Percentiles rank a stretch among this genome's conserved stretches.
These are phyloP conservation scores for Plebejus anna DNA, from an alignment of 2,888 invertebrate species.

Conservation along the genomic window DNA sequence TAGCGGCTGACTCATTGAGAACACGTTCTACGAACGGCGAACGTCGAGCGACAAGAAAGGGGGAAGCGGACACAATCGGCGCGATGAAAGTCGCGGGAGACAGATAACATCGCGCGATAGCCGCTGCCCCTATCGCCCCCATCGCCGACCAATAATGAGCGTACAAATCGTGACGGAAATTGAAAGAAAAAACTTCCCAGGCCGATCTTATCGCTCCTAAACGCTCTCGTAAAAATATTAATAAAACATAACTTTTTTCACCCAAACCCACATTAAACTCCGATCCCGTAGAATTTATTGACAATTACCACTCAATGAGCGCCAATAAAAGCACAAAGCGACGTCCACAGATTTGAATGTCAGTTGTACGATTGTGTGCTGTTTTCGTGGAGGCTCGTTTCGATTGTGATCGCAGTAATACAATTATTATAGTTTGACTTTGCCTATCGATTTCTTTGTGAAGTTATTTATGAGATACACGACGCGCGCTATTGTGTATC, in stretches of 20 bases:
- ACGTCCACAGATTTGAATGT: constrained; percentile 78
- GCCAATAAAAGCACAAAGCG: constrained; percentile 78
- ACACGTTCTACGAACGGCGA: constrained; percentile 58
- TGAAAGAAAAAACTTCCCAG: constrained; percentile 79
- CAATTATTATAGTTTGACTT: constrained; percentile 74
- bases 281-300: constrained; percentile 79
- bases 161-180: constrained; percentile 80
- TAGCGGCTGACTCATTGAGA: constrained; percentile 62
- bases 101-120: constrained; percentile 70
- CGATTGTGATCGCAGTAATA: constrained; percentile 70
- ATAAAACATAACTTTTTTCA: constrained; percentile 80
- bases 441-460: constrained; percentile 66
- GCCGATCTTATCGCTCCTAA: constrained; percentile 77
- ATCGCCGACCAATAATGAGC: constrained; percentile 75
- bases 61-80: constrained; percentile 60
- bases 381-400: constrained; percentile 75
- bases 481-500: constrained; percentile 60
- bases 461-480: constrained; percentile 68
- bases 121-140: constrained; percentile 78
- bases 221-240: constrained; percentile 80
- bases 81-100: constrained; percentile 76
- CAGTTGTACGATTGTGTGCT: constrained; percentile 78
- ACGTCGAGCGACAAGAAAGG: constrained; percentile 44
- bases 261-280: constrained; percentile 79
- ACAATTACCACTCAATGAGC: constrained; percentile 79